A percentile compares a stretch with the other conserved stretches of the same genome.
These are phyloP conservation scores for Schrankia costaestrigalis DNA, from an alignment of 2,888 invertebrate species.

Conservation along the genomic window DNA sequence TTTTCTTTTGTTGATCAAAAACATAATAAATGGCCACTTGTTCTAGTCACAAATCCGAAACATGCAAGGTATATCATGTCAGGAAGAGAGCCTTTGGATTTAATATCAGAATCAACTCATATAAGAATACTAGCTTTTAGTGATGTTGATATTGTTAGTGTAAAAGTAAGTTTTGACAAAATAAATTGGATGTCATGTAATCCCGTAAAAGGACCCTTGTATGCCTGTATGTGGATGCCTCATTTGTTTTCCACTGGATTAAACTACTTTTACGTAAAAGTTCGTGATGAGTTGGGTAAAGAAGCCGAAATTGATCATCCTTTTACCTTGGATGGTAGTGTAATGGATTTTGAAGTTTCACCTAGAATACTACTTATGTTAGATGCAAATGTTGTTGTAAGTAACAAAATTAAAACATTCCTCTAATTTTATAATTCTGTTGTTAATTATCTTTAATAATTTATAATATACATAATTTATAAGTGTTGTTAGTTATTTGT, in stretches of 20 bases:
- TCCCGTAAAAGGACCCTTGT: slow-evolving; percentile 84
- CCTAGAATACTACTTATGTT: slow-evolving; percentile 89
- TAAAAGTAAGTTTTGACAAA: slow-evolving; percentile 85
- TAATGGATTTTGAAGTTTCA: slow-evolving; percentile 83
- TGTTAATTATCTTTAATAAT: too few species aligned
- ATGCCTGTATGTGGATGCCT: slow-evolving; percentile 87
- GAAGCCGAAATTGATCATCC: slow-evolving; percentile 82
- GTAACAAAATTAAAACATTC: too few species aligned
- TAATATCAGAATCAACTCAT: slow-evolving; percentile 86
- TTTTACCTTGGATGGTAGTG: slow-evolving; percentile 89
- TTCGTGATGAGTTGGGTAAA: slow-evolving; percentile 80
- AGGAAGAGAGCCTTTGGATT: slow-evolving; percentile 85
- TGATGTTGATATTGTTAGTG: slow-evolving; percentile 81
- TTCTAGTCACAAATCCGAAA: slow-evolving; percentile 95
- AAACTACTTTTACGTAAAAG: slow-evolving; percentile 83
- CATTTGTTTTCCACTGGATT: slow-evolving; percentile 82
- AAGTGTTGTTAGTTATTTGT: neutral
- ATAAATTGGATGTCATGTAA: slow-evolving; percentile 83
- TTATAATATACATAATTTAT: too few species aligned
- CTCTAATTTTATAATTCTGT: too few species aligned
- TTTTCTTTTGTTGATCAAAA: slow-evolving; percentile 91
- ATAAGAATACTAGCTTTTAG: slow-evolving; percentile 92
- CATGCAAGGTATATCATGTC: slow-evolving; percentile 87
- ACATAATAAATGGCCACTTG: slow-evolving; percentile 89
- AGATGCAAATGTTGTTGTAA: slow-evolving; percentile 86